Percentiles rank a stretch among this genome's conserved stretches.
phyloP scores from a whole-genome alignment of 35 echinoderm and acorn worm genomes.

The Ophiothrix spiculata region DNA sequence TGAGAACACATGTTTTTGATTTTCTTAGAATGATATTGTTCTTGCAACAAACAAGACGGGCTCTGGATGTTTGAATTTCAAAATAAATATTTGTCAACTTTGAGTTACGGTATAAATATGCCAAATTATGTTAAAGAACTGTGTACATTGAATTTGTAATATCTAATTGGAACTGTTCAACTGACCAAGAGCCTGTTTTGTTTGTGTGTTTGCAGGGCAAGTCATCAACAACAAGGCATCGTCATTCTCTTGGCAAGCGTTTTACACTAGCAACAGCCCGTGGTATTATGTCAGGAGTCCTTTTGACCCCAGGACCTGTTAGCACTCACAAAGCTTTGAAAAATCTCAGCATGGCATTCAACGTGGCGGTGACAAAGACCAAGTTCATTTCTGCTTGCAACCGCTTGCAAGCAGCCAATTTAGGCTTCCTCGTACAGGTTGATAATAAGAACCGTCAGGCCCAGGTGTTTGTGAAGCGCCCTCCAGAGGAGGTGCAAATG shows the following conservation, averaged over 20 bases:
- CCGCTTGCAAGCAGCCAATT: neutral
- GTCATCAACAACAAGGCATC: neutral
- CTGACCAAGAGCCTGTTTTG: constrained; percentile 6
- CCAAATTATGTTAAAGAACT: no score
- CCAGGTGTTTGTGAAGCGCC: neutral
- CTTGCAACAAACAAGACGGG: no score
- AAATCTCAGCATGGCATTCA: neutral
- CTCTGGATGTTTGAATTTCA: no score
- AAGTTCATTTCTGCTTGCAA: neutral
- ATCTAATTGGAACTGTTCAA: no score
- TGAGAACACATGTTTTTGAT: no score
- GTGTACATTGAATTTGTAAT: no score
- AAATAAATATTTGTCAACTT: no score
- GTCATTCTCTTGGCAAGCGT: neutral
- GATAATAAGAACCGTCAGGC: neutral
- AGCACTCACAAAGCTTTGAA: neutral
- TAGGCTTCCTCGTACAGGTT: neutral
- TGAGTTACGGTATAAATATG: no score
- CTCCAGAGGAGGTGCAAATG: neutral
- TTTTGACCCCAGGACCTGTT: neutral
- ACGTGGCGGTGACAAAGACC: neutral
- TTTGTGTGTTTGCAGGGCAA: constrained; percentile 1
- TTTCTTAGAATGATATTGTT: no score
- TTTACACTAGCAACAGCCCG: neutral
- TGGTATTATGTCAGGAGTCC: neutral